Base-by-base conservation (phyloP, 2,797 vertebrate genomes). In the Oreonectes daqikongensis region DNA sequence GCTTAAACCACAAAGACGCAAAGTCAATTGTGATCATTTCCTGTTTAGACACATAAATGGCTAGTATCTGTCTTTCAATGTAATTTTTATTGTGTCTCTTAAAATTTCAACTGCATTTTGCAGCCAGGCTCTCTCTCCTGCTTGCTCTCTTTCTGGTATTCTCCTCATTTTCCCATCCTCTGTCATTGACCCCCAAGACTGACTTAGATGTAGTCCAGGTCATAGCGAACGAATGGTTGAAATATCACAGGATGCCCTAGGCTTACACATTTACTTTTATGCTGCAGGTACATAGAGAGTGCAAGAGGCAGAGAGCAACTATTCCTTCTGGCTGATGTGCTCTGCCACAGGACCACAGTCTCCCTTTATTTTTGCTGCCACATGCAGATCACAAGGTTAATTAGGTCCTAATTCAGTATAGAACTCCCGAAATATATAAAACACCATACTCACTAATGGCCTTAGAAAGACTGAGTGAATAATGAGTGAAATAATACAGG, bases 191-290 rank as follows among this genome's bases (percentile, higher is more conserved):
- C 92, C 86, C 87, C 55, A 85, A 89, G 92, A 93, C 90, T 89
- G 87, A 89, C 87, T 92, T 92, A 93, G 91, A 90, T 87, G 82
- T 85, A 88, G 90, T 87, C 88, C 89, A 90, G 92, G 91, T 94
- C 90, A 86, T 75, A 81, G 86, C 85, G 85, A 87, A 88, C 81
- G 83, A 84, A 87, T 64, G 73, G 85, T 86, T 90, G 88, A 94
- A 93, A 94, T 94, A 94, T 92, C 92, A 94, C 90, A 93, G 90
- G 85, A 87, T 81, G 92, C 92, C 90, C 85, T 85, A 92, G 92
- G 92, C 92, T 83, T 90, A 90, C 90, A 90, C 89, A 88, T 92
- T 90, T 69, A 69, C 70, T 87, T 86, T 90, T 83, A 81, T 88
- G 89, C 91, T 91, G 77, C 89, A 92, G 91, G 91, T 92, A 85